Base-by-base conservation (phyloP, 2,888 invertebrate genomes). In the Eristalinus aeneus region DNA sequence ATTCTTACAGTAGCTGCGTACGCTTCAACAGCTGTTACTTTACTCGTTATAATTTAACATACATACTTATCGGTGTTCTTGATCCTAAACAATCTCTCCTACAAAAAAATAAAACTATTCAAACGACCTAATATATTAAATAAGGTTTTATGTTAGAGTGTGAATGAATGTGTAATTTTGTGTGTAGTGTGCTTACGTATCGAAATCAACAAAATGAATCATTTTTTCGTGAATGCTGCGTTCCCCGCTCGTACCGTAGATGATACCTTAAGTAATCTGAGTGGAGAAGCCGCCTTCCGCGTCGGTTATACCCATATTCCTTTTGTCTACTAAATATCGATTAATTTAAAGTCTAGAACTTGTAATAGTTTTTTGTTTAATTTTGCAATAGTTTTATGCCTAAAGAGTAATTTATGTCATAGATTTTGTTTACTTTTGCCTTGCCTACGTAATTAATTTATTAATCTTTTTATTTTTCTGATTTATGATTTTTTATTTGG, bases 341-440 rank as follows among this genome's bases (percentile, higher is more conserved):
- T 64, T 78, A 73, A 69, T 73, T 83, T 73, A 27, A 61, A 74
- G 63, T 64, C 64, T 76, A 83, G 63, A 84, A 71, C 65, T 61
- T 84, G 64, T 64, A 61, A 65, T 78, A 69, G 39, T 23, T 11
- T 22, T 69, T 73, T 73, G 46, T 69, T 74, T 58, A 80, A 80
- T 68, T 76, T 80, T 80, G 80, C 80, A 76, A 60, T 80, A 76
- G 67, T 84, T 27, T 27, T 80, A 68, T 85, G 85, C 81, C 85
- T 85, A 85, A 73, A 85, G 53, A 72, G 67, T 79, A 61, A 56
- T 65, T 83, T 60, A 32, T 34, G 3, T 34, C 9, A 34, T 46
- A 46, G n/a, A 46, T 46, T 46, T 46, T 16, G 46, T 16, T 46
- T 46, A 46, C n/a, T 46, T 46, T 46, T 46, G 16, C 16, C 16